Base-by-base conservation (phyloP, 2,113 vertebrate genomes). In the Centropus bengalensis region DNA sequence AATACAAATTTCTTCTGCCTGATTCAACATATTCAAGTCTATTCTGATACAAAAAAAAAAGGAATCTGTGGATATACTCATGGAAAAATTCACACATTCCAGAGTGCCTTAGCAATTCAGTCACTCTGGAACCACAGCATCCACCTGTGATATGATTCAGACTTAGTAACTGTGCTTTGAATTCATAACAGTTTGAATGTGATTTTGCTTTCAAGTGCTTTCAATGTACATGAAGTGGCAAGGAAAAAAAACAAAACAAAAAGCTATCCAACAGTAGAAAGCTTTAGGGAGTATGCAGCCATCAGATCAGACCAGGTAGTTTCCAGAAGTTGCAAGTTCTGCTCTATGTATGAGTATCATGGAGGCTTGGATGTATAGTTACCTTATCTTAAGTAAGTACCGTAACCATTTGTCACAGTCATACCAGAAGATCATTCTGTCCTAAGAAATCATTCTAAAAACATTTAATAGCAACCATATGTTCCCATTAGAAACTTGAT, bases 401-500 rank as follows among this genome's bases (percentile, higher is more conserved):
- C 27, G 23, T 42, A 67, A 58, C 3, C 14, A 58, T 88, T 82
- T 88, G 32, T 85, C 92, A 76, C 42, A n/a, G 7, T 52, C 28
- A 80, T 91, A 80, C 38, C 55, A 94, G 59, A 86, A 86, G 38
- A 77, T 82, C 49, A 42, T 51, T 45, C 28, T 58, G 47, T 52
- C 85, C 45, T 45, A 70, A 77, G 45, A 40, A 89, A 76, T 32
- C 45, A 47, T 73, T 80, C 45, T 76, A 60, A 89, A 91, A 91
- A 67, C 12, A n/a, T 40, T 91, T 77, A 80, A 90, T 73, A 85
- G 36, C 54, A 89, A 58, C 75, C 66, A 20, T 89, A 77, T 74
- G 63, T 70, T 96, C 82, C 51, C 82, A 81, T 67, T 54, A 78
- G 75, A 88, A 80, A 27, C 55, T 74, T 88, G 63, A 82, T 83